Evolutionary conservation across 2,888 invertebrate species (phyloP), one percentile per base, ranked within the genome.

Genomic region (Buathra laborator): DNA sequence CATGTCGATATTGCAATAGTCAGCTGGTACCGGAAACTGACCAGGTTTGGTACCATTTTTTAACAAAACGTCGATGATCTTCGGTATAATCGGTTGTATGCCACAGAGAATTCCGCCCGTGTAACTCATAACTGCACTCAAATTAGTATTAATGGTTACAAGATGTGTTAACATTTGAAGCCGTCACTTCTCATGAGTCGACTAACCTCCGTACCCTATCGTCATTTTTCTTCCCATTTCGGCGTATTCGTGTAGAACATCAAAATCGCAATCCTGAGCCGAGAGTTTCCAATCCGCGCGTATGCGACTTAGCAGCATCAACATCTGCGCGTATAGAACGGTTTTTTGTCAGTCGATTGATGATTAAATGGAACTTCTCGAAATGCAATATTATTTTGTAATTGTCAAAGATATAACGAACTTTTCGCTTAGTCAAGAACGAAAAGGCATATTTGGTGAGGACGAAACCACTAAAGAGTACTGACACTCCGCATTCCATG

Each of bases 1-100:
- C 46, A 72, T 19, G 19, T 84, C 84, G 14, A 84, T 5, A n/a
- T 37, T 32, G 24, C 10, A 14, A 24, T 84, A 81, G 48, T 76
- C 66, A 14, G 81, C 76, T 12, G 76, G 84, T 67, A 81, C 37
- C n/a, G 81, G 81, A 67, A 84, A 84, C 66, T 51, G 56, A 32
- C 76, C 76, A 9, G 71, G 71, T 16, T 44, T n/a, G 16, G 84
- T 67, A 9, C 81, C 81, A 59, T 83, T 83, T 19, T 64, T 24
- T 0, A 84, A 29, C 2, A 76, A 29, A 16, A 51, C 48, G 29
- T 84, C 84, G 10, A 84, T 44, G 16, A 84, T 32, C 53, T 84
- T 81, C 5, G 81, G 76, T 32, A 76, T 29, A 14, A 76, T 24
- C 59, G 84, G 84, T 72, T 81, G 84, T 2, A 59, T 46, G 3